Conservation (phyloP, 2,888 invertebrate genomes). For the Melieria omissa region DNA sequence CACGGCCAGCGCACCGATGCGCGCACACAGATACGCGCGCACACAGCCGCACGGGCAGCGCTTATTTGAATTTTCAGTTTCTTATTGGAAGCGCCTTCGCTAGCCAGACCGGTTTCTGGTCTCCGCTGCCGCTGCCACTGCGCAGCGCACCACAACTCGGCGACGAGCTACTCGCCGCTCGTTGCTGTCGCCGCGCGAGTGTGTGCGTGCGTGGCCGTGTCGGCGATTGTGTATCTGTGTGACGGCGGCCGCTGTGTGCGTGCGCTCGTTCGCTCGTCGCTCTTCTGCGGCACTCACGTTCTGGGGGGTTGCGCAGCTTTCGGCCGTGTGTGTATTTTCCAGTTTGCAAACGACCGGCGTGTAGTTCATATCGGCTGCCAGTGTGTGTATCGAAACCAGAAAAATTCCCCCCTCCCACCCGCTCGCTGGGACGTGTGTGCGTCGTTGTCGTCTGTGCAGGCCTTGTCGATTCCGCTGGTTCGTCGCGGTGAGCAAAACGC, state of each 20-base stretch:
- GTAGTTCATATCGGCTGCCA: slow-evolving; percentile 64
- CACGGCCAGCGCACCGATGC: slow-evolving; percentile 1
- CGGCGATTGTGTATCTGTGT: slow-evolving; percentile 25
- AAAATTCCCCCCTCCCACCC: no score
- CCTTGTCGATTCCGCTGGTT: slow-evolving; percentile 22
- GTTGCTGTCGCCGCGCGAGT: slow-evolving; percentile 11
- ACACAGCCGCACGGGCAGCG: neutral
- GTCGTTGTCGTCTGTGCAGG: slow-evolving; percentile 46
- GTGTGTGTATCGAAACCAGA: slow-evolving; percentile 32
- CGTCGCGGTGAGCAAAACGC: neutral
- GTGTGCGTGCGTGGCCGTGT: slow-evolving; percentile 15
- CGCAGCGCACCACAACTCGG: neutral
- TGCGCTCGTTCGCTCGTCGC: slow-evolving; percentile 13
- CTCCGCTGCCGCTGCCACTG: neutral
- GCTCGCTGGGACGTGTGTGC: slow-evolving; percentile 19
- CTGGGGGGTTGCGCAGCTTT: slow-evolving; percentile 58
- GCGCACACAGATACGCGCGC: neutral
- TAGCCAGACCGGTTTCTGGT: slow-evolving; percentile 11
- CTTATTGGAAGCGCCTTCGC: slow-evolving; percentile 29
- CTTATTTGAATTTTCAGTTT: slow-evolving; percentile 15
- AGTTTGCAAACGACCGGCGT: slow-evolving; percentile 68
- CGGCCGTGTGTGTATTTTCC: slow-evolving; percentile 65
- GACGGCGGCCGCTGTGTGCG: slow-evolving; percentile 22
- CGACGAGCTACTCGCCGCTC: slow-evolving; percentile 16
- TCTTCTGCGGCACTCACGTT: slow-evolving; percentile 12